Percentiles rank a stretch among this genome's conserved stretches.
Conservation (phyloP, 2,797 vertebrate species). For the Xiphophorus birchmanni region DNA sequence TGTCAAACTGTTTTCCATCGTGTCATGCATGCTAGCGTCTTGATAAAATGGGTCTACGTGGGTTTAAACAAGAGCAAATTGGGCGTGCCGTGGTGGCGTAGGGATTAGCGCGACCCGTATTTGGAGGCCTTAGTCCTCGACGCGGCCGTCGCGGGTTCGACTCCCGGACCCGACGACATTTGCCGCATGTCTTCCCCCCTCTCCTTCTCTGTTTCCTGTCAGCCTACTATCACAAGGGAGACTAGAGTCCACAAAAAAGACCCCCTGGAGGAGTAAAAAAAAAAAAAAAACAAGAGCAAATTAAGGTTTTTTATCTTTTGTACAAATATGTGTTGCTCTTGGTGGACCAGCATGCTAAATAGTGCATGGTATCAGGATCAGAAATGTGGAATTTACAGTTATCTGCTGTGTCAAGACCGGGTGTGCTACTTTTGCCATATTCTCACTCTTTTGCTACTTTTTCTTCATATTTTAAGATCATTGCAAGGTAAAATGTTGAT, state of each 20-base stretch:
- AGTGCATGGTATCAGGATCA: not conserved
- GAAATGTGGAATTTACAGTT: not conserved
- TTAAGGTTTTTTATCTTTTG: not conserved
- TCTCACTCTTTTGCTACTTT: not conserved
- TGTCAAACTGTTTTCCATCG: not conserved
- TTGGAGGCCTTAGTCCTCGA: too few species aligned
- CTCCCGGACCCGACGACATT: too few species aligned
- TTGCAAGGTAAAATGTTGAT: not conserved
- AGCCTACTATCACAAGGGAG: too few species aligned
- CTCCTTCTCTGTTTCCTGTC: too few species aligned
- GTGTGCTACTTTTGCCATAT: not conserved
- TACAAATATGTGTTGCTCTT: not conserved
- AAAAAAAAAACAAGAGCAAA: not conserved
- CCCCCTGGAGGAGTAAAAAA: too few species aligned
- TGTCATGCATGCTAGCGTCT: not conserved
- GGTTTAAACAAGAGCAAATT: not conserved
- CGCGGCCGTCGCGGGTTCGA: too few species aligned
- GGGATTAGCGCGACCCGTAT: too few species aligned
- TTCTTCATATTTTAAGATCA: not conserved
- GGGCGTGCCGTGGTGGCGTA: too few species aligned
- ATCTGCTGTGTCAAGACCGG: not conserved
- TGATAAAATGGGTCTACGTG: not conserved
- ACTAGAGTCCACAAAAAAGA: too few species aligned
- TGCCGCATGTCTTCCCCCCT: too few species aligned
- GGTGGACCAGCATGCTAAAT: not conserved